These are phyloP conservation scores for Bombus breviceps DNA, from an alignment of 1,140 invertebrate species.

Conservation along the genomic window DNA sequence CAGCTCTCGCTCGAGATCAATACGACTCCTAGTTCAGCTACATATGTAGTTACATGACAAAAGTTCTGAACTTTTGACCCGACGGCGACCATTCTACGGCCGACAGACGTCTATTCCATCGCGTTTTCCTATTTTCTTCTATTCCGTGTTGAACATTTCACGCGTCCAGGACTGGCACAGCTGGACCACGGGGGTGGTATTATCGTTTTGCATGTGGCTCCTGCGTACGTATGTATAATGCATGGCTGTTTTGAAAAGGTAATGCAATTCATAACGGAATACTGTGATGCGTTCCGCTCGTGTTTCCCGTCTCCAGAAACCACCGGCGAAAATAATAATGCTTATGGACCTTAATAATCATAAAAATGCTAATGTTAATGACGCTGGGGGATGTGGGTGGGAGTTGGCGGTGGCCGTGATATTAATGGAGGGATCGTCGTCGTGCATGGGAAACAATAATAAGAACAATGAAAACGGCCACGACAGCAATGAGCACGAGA, in stretches of 20 bases:
- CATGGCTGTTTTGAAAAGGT: conserved; percentile 39
- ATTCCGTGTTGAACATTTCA: neutral
- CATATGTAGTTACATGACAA: conserved; percentile 34
- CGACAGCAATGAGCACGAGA: conserved; percentile 27
- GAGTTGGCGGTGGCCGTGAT: neutral
- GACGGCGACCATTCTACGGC: conserved; percentile 23
- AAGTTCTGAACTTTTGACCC: conserved; percentile 48
- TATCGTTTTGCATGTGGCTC: neutral
- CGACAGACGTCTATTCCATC: conserved; percentile 4
- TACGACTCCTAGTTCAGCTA: conserved; percentile 29
- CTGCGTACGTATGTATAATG: neutral
- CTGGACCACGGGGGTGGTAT: conserved; percentile 5
- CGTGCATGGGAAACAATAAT: conserved; percentile 20
- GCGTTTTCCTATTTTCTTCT: conserved; percentile 1
- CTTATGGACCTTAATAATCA: conserved; percentile 40
- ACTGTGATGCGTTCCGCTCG: neutral
- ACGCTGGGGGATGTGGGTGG: neutral
- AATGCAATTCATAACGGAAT: conserved; percentile 43
- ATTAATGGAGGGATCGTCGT: conserved; percentile 2
- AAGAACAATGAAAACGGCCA: conserved; percentile 30
- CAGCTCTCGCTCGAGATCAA: conserved; percentile 24
- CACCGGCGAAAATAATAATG: conserved; percentile 22
- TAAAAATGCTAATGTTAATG: conserved; percentile 48
- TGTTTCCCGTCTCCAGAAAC: neutral
- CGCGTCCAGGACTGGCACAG: neutral